A percentile compares a stretch with the other conserved stretches of the same genome.
Conservation (phyloP, 2,888 invertebrate species). For the Andrena chrysosceles region DNA sequence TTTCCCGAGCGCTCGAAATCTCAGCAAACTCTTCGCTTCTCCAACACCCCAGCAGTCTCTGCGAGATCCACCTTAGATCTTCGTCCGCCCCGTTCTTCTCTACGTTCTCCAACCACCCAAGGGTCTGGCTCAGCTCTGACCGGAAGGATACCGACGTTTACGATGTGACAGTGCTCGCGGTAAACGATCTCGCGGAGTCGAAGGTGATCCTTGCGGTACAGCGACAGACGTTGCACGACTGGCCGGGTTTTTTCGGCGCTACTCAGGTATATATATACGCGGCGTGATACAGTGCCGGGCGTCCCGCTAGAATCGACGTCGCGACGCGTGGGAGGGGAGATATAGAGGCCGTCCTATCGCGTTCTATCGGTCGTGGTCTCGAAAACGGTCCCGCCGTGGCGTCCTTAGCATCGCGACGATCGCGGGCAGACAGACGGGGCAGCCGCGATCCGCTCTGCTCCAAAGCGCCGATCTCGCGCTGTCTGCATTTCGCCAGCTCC, state of each 20-base stretch:
- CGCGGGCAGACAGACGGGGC: slow-evolving; percentile 37
- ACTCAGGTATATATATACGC: slow-evolving; percentile 70
- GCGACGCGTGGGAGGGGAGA: slow-evolving; percentile 40
- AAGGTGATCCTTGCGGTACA: slow-evolving; percentile 37
- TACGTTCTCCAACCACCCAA: too few species aligned
- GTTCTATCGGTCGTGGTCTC: slow-evolving; percentile 47
- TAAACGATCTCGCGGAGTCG: neutral
- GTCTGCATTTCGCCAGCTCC: slow-evolving; percentile 68
- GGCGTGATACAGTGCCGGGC: slow-evolving; percentile 52
- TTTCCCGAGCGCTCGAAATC: too few species aligned
- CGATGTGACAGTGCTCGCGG: neutral
- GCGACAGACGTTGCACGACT: slow-evolving; percentile 67
- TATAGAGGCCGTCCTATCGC: slow-evolving; percentile 52
- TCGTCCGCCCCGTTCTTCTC: too few species aligned
- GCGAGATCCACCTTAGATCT: too few species aligned
- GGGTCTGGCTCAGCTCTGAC: too few species aligned
- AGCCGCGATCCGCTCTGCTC: slow-evolving; percentile 62
- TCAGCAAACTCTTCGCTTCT: too few species aligned
- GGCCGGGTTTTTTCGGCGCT: slow-evolving; percentile 68
- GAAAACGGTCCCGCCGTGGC: slow-evolving; percentile 19
- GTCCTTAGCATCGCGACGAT: slow-evolving; percentile 55
- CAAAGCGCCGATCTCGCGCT: slow-evolving; percentile 64
- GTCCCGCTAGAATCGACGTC: slow-evolving; percentile 32
- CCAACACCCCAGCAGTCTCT: too few species aligned
- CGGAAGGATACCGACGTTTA: too few species aligned